phyloP scores from a whole-genome alignment of 2,888 invertebrate species.

The Choristoneura rosaceana region DNA sequence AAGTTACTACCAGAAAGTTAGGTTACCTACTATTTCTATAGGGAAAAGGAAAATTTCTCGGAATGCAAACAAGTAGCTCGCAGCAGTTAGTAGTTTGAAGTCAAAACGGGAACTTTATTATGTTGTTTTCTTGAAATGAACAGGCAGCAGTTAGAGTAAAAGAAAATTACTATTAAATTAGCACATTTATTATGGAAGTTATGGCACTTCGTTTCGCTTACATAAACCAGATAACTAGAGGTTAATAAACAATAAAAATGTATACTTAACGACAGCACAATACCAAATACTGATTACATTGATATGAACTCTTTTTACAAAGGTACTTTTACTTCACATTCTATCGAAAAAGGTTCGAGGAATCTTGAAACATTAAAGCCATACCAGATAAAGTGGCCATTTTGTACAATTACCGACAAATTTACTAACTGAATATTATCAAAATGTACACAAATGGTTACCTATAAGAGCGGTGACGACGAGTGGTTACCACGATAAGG shows the following conservation, averaged over 20 bases:
- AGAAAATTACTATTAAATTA: conserved; percentile 48
- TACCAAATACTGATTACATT: conserved; percentile 67
- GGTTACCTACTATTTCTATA: no score
- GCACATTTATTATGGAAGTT: conserved; percentile 64
- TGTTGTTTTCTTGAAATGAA: neutral
- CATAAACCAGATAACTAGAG: conserved; percentile 33
- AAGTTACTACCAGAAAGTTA: no score
- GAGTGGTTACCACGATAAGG: no score
- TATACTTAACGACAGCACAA: conserved; percentile 54
- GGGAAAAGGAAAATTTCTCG: no score
- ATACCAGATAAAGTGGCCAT: neutral
- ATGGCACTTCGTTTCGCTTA: conserved; percentile 76
- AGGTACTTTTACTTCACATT: conserved; percentile 5
- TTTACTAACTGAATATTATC: neutral
- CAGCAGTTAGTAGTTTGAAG: neutral
- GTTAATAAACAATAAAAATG: conserved; percentile 54
- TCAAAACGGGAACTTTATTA: neutral
- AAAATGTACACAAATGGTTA: neutral
- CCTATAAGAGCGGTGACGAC: no score
- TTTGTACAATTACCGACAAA: neutral
- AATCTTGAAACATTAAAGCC: neutral
- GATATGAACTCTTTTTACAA: conserved; percentile 41
- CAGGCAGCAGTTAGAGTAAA: conserved; percentile 26
- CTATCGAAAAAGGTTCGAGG: neutral
- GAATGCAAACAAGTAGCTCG: no score